phyloP scores from a whole-genome alignment of 1,140 invertebrate species.

The Penaeus indicus region DNA sequence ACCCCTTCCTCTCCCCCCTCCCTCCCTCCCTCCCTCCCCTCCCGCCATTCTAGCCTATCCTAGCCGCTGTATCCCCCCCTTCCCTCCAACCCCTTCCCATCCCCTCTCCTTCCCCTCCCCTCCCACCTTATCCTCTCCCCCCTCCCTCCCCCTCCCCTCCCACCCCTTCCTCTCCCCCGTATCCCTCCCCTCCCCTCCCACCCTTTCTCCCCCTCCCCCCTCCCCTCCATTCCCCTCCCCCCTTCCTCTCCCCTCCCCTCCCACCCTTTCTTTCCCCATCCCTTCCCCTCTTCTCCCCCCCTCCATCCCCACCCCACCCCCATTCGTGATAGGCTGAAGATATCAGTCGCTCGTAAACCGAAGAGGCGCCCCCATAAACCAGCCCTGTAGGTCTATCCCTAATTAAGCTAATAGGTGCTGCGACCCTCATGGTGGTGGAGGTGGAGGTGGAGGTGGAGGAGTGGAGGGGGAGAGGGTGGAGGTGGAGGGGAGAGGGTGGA shows the following conservation, averaged over 20 bases:
- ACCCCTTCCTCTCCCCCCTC: neutral
- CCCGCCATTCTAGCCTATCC: neutral
- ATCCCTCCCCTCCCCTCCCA: neutral
- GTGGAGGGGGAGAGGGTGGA: neutral
- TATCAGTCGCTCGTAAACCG: no score
- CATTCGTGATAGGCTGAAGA: neutral
- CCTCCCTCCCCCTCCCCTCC: neutral
- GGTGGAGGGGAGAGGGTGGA: neutral
- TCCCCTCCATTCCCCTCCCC: no score
- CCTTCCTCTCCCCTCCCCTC: no score
- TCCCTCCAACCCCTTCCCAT: neutral
- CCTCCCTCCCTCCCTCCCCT: neutral
- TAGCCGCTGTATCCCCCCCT: neutral
- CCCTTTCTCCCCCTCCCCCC: neutral
- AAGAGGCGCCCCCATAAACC: no score
- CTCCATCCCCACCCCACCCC: neutral
- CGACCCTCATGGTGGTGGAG: neutral
- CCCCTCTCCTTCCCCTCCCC: neutral
- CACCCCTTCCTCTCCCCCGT: neutral
- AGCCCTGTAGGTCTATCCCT: no score
- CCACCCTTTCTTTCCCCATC: neutral
- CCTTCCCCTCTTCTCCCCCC: neutral
- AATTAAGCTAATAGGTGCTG: no score
- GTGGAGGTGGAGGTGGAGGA: neutral
- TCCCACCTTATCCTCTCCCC: neutral